Evolutionary conservation across 2,113 vertebrate genomes (phyloP).

Genomic region (Cercocebus atys): DNA sequence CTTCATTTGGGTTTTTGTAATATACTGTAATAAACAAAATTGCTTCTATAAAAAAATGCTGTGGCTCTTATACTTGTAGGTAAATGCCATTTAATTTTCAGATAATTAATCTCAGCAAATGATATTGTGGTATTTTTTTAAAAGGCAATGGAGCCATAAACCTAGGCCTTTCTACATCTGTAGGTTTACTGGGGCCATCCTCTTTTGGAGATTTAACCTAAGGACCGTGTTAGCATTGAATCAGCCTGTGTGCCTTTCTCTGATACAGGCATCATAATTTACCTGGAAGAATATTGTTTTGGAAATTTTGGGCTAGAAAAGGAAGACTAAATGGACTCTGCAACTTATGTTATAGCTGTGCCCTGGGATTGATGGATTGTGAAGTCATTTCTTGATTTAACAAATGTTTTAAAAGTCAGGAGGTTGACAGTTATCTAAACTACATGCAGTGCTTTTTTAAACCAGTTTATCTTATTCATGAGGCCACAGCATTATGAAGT

Average conservation of each 20-base stretch:
- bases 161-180: background rate
- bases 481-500: background rate
- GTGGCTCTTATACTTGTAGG: background rate
- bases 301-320: background rate
- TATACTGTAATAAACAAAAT: background rate
- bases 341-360: background rate
- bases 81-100: background rate
- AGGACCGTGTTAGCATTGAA: background rate
- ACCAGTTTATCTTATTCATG: background rate
- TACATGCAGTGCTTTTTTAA: background rate
- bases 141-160: background rate
- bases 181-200: background rate
- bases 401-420: background rate
- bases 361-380: background rate
- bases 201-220: background rate
- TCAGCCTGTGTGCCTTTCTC: background rate
- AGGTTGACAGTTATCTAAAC: background rate
- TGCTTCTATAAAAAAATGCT: background rate
- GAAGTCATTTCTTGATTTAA: constrained; percentile 18
- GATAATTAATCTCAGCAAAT: background rate
- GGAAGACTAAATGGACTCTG: background rate
- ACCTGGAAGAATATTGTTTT: background rate
- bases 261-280: background rate
- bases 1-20: background rate
- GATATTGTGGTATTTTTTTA: background rate